Base-by-base conservation (phyloP, 1,140 invertebrate species). In the Heliothis subflexa region DNA sequence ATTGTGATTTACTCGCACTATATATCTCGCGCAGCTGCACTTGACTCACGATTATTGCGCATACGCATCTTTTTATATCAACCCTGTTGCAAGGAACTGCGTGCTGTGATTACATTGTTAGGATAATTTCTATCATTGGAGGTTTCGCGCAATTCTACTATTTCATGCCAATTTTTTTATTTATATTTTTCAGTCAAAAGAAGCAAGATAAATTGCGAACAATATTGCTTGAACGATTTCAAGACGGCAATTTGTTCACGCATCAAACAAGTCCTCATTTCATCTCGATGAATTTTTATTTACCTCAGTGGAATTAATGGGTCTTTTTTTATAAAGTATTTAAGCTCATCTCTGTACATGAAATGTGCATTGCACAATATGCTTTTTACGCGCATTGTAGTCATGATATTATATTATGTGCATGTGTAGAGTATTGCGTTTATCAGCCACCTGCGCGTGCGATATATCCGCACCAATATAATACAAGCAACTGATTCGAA, bases 1-100 rank as follows among this genome's bases (percentile, higher is more conserved):
- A 82, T 83, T 83, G 88, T 92, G 89, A 92, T 92, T 92, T 92
- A 91, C 88, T 89, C 83, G 78, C 59, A 74, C 70, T 75, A 78
- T 80, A 78, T 70, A 82, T 84, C 83, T 83, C 83, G 81, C 85
- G 89, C 90, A 91, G 88, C 85, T 91, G 91, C 89, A 85, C 84
- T 88, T 93, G 88, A 91, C 81, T 91, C 89, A 91, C 82, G 84
- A 83, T 82, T 84, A 86, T 79, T 81, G 76, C 80, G 73, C 21
- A 74, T 12, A 75, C 59, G 59, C 21, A 62, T 59, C 59, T 75
- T 75, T 75, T 62, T 75, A 75, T 52, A 55, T 49, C 21, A 71
- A 64, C 45, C 12, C 72, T 13, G 14, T 64, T 62, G 33, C 21
- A 50, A 75, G 71, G 45, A 16, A 47, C 14, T 75, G 73, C 45